Evolutionary conservation across 64 coral and sea anemone genomes (phyloP), one percentile per base, ranked within the genome.

Genomic region (Pocillopora verrucosa): DNA sequence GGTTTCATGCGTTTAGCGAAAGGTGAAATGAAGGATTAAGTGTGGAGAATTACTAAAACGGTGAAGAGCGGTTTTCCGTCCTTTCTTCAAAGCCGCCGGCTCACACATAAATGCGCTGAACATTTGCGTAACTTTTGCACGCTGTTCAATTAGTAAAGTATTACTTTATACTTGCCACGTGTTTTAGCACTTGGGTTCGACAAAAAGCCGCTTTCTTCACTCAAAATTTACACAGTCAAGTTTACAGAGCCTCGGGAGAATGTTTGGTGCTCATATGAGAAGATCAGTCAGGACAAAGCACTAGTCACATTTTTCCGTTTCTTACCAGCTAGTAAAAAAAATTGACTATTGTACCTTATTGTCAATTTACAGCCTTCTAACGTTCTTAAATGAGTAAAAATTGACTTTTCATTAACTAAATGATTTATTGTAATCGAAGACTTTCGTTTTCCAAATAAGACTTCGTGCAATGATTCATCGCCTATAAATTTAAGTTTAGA

Each of bases 371-470:
- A n/a, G 13, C 77, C 45, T 16, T 45, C 4, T 15, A 77, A 56
- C 37, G 56, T 77, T 56, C 17, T 41, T 77, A 56, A 7, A 56
- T 56, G 45, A 59, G 30, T 22, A 30, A 22, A 60, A 57, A 60
- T 60, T 79, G 56, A 79, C 57, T 79, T 79, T 22, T 79, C 56
- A 60, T 62, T 36, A 81, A 81, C 22, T 61, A 81, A 81, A 17
- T 35, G 30, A 16, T 12, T 35, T 17, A 81, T 10, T 26, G 17
- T 35, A 81, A 62, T 59, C 24, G 15, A 61, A 37, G 19, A 36
- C 56, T 77, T 77, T 24, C 19, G 4, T 70, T 79, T 79, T 79
- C 22, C 0, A 59, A 60, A 58, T 1, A 25, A 26, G 26, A 36
- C 30, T 35, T 36, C 7, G 13, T 70, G 11, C 25, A 70, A 7